Evolutionary conservation across 2,888 invertebrate genomes (phyloP).

Genomic region (Scrobipalpa atriplicella): DNA sequence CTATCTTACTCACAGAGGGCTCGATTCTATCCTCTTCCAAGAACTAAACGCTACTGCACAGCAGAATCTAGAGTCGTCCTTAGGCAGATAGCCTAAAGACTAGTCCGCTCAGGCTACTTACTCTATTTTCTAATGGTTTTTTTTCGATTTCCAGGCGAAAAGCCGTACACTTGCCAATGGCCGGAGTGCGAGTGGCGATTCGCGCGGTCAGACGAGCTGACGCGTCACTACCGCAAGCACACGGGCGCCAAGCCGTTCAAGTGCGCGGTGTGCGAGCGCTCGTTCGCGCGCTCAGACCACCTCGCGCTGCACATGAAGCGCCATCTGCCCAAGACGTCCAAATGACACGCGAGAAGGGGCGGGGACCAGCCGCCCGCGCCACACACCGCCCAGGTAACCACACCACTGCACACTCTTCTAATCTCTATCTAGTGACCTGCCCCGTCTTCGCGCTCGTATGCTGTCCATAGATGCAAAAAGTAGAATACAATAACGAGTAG

Average conservation of each 20-base stretch:
- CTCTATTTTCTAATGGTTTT: not conserved
- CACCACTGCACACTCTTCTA: not conserved
- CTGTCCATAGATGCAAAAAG: too few relatives aligned
- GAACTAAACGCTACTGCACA: too few relatives aligned
- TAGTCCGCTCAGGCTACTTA: too few relatives aligned
- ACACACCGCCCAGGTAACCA: conserved; percentile 61
- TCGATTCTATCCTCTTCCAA: too few relatives aligned
- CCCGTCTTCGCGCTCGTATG: too few relatives aligned
- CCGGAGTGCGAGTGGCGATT: conserved; percentile 99
- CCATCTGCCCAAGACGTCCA: conserved; percentile 94
- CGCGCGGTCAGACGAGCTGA: conserved; percentile 97
- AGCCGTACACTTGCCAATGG: conserved; percentile 99
- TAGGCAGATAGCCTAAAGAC: too few relatives aligned
- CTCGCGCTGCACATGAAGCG: conserved; percentile 98
- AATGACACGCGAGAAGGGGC: conserved; percentile 83
- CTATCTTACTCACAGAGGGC: too few relatives aligned
- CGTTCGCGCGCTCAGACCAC: conserved; percentile 97
- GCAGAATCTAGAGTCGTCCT: too few relatives aligned
- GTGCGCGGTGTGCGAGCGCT: conserved; percentile 96
- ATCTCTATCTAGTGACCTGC: too few relatives aligned
- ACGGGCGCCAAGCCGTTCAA: conserved; percentile 99
- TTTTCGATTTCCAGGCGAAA: conserved; percentile 89
- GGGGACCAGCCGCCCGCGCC: conserved; percentile 70
- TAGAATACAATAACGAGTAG: too few relatives aligned
- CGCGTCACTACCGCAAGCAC: conserved; percentile 98